Evolutionary conservation across 1,140 invertebrate species (phyloP), one percentile per base, ranked within the genome.

Genomic region (Manduca sexta): DNA sequence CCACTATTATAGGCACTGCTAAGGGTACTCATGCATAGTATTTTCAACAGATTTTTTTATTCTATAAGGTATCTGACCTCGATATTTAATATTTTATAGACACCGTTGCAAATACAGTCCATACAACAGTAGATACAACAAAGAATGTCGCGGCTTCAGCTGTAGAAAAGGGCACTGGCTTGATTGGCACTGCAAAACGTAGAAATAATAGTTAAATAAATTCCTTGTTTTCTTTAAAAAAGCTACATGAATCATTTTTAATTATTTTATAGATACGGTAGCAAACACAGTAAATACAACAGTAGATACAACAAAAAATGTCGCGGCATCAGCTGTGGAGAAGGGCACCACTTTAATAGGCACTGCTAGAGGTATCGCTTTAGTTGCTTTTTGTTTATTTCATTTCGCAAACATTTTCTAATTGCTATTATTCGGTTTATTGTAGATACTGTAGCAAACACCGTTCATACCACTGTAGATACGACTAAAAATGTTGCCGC

Each of bases 171-270:
- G 56, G 68, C 8, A 45, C 57, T 18, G 8, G 4, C 8, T 1
- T 58, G 1, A 37, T 63, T 43, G 64, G 56, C 4, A 49, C 45
- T 8, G 56, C 59, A 14, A 65, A 59, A 62, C 58, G 58, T 64
- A 54, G 1, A n/a, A n/a, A n/a, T n/a, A n/a, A n/a, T n/a, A n/a
- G n/a, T n/a, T n/a, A n/a, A n/a, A n/a, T n/a, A n/a, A n/a, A n/a
- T n/a, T n/a, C n/a, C n/a, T n/a, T n/a, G n/a, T n/a, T n/a, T n/a
- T n/a, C n/a, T n/a, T n/a, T n/a, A n/a, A n/a, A n/a, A n/a, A 26
- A 1, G 0, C 1, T 26, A 26, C 21, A 26, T 26, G n/a, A n/a
- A n/a, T n/a, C n/a, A n/a, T n/a, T n/a, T n/a, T n/a, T 7, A 0
- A 30, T 7, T 14, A 29, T 12, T 50, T n/a, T n/a, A n/a, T n/a